phyloP scores from a whole-genome alignment of 2,888 invertebrate species.

The Antheraea yamamai region DNA sequence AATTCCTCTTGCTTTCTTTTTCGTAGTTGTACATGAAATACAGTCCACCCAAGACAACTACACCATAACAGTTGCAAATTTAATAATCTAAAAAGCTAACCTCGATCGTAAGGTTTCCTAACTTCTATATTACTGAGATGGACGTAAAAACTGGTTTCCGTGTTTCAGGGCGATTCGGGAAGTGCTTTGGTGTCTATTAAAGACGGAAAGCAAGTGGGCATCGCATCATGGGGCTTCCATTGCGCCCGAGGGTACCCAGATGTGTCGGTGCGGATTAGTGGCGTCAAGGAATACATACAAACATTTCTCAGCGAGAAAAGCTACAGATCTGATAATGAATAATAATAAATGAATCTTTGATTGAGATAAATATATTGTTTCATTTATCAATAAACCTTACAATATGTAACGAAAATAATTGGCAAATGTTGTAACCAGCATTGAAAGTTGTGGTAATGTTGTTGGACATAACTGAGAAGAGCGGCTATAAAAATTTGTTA shows the following conservation, averaged over 20 bases:
- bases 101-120: neutral
- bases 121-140: neutral
- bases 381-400: neutral
- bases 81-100: neutral
- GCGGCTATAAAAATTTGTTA: too few species aligned
- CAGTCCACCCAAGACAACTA: neutral
- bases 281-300: neutral
- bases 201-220: constrained; percentile 34
- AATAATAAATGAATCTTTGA: neutral
- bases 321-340: neutral
- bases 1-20: neutral
- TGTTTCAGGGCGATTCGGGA: constrained; percentile 41
- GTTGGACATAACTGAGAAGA: too few species aligned
- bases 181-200: constrained; percentile 34
- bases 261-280: constrained; percentile 39
- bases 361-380: neutral
- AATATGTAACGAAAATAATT: neutral
- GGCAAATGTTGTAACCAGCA: neutral
- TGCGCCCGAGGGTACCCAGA: constrained; percentile 44
- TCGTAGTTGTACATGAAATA: neutral
- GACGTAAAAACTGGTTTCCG: neutral
- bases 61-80: neutral
- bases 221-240: constrained; percentile 47
- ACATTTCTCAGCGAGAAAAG: neutral
- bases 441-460: too few species aligned